Percentiles rank a stretch among this genome's conserved stretches.
phyloP scores from a whole-genome alignment of 2,888 invertebrate genomes.

The Clepsis dumicolana region DNA sequence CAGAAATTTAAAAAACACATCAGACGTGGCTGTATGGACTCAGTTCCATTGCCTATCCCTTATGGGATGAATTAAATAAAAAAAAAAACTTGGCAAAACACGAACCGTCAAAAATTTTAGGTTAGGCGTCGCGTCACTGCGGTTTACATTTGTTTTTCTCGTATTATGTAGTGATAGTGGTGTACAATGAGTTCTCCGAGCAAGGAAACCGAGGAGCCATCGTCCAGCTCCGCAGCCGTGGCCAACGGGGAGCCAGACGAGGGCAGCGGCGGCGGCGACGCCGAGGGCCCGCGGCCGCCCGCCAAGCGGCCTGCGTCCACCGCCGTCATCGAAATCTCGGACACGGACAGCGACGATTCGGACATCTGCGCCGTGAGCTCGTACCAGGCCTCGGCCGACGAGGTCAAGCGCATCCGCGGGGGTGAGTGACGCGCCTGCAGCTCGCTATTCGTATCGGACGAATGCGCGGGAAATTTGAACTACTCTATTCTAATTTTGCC shows the following conservation, averaged over 20 bases:
- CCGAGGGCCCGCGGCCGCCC: constrained; percentile 66
- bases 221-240: constrained; percentile 61
- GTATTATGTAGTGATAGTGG: constrained; percentile 77
- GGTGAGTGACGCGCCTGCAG: constrained; percentile 59
- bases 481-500: constrained; percentile 8
- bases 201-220: constrained; percentile 73
- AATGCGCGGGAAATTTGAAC: constrained; percentile 71
- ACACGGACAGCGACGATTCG: constrained; percentile 82
- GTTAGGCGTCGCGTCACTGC: constrained; percentile 79
- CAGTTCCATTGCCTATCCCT: too few species aligned
- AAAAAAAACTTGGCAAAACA: constrained; percentile 48
- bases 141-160: constrained; percentile 73
- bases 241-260: constrained; percentile 55
- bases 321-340: constrained; percentile 79
- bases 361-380: constrained; percentile 82
- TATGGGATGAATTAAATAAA: too few species aligned
- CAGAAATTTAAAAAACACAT: too few species aligned
- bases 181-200: constrained; percentile 77
- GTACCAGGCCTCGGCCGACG: constrained; percentile 81
- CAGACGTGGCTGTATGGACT: too few species aligned
- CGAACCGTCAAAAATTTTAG: constrained; percentile 75
- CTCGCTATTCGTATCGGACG: constrained; percentile 45
- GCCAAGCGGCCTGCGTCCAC: constrained; percentile 71
- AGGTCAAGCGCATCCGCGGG: constrained; percentile 81
- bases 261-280: constrained; percentile 53